These are phyloP conservation scores for Meghimatium bilineatum DNA, from an alignment of 2,888 invertebrate genomes.

Conservation along the genomic window DNA sequence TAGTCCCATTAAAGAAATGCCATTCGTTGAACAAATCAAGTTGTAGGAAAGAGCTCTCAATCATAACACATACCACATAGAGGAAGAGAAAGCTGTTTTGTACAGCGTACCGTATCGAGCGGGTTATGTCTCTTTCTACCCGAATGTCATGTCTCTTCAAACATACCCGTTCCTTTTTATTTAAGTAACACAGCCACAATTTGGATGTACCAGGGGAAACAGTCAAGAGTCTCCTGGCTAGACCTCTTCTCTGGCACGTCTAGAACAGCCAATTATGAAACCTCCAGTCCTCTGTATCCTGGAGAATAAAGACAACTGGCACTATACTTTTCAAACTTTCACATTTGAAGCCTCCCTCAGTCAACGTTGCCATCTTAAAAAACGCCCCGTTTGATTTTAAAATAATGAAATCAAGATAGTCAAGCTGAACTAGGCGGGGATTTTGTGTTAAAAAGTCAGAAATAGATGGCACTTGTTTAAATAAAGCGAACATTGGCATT, in stretches of 20 bases:
- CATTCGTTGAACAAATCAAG: conserved; percentile 13
- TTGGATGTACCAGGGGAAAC: neutral
- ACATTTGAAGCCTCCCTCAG: neutral
- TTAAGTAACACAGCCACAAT: conserved; percentile 8
- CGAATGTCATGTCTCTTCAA: neutral
- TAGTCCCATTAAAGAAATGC: neutral
- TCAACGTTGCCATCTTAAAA: neutral
- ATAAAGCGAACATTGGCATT: neutral
- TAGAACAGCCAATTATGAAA: conserved; percentile 9
- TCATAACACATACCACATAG: neutral
- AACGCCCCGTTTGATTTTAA: conserved; percentile 6
- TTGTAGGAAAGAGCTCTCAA: neutral
- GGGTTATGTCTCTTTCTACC: neutral
- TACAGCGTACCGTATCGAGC: neutral
- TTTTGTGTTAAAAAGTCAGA: conserved; percentile 10
- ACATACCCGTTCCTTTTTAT: neutral
- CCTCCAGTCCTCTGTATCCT: neutral
- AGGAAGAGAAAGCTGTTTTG: conserved; percentile 12
- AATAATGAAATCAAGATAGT: neutral
- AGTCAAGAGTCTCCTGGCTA: conserved; percentile 12
- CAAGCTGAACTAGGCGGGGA: neutral
- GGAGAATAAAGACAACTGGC: neutral
- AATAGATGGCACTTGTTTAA: conserved; percentile 13
- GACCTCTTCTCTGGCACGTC: conserved; percentile 18
- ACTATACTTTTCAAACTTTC: neutral